Evolutionary conservation across 2,797 vertebrate species (phyloP), one percentile per base, ranked within the genome.

Genomic region (Danio tinwini): DNA sequence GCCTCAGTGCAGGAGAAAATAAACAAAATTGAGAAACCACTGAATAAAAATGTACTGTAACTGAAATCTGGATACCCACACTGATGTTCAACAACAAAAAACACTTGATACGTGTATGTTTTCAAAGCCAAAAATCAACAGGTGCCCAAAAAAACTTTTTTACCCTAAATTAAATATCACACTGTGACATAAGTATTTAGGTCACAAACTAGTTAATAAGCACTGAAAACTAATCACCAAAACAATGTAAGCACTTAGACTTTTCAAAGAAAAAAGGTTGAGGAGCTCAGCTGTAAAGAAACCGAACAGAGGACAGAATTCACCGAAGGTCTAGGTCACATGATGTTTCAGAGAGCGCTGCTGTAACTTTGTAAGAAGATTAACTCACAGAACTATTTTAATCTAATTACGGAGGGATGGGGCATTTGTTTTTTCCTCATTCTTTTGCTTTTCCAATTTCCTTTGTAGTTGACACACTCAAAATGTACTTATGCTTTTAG

Each of bases 351-450:
- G 37, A 49, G 81, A 81, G 76, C 59, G 56, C 82, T 80, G 83
- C 82, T 76, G 76, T 90, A 88, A 90, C 86, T 88, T 89, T 85
- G 55, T 90, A 93, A 93, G 85, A 89, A 86, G 91, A 94, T 93
- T 92, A 92, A 55, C 49, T 80, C 82, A 71, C 84, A 83, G 58
- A 92, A 87, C 80, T 86, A 92, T 92, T 91, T 91, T 91, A 90
- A 94, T 92, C 89, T 88, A 90, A 90, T 93, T 87, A 90, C 78
- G 21, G 80, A 84, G 84, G 75, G 80, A 86, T 59, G 55, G 10
- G 58, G 14, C 53, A 82, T 80, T 19, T 81, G 83, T 81, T 91
- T 84, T 78, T 39, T 71, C 64, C 29, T 29, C 61, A 37, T 84
- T 77, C 68, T 82, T 82, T 82, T 74, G 29, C 59, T 55, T 74